Conservation (phyloP, 2,797 vertebrate genomes). For the Dipus sagitta region DNA sequence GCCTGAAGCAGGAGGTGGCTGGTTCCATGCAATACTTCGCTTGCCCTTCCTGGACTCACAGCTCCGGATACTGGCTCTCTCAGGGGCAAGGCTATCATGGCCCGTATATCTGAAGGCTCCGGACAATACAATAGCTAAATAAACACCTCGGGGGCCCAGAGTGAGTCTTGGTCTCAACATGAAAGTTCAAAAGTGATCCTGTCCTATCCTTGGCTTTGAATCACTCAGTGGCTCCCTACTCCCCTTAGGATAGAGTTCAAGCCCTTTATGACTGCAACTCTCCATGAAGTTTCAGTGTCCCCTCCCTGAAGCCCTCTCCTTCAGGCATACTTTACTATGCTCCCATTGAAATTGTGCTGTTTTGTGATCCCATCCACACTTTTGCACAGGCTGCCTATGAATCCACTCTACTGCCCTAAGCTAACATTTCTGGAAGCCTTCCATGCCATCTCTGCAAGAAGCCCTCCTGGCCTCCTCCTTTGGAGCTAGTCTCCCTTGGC, state of each 20-base stretch:
- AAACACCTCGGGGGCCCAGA: neutral
- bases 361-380: neutral
- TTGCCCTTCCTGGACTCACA: constrained; percentile 10
- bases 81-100: neutral
- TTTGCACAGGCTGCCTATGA: neutral
- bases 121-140: neutral
- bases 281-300: neutral
- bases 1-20: neutral
- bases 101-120: constrained; percentile 8
- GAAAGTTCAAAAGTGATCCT: neutral
- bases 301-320: fast-evolving
- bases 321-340: neutral
- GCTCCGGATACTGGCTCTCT: neutral
- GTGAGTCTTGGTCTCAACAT: constrained; percentile 30
- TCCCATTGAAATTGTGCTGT: neutral
- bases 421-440: neutral
- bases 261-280: neutral
- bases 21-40: neutral
- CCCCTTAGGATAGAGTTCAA: neutral
- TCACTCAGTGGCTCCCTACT: neutral
- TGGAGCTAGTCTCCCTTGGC: neutral
- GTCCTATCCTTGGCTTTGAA: neutral
- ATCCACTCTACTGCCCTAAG: neutral
- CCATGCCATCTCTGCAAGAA: neutral
- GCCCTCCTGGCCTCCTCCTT: neutral